Percentiles rank a stretch among this genome's conserved stretches.
These are phyloP conservation scores for Tenodera sinensis DNA, from an alignment of 2,888 invertebrate genomes.

Conservation along the genomic window DNA sequence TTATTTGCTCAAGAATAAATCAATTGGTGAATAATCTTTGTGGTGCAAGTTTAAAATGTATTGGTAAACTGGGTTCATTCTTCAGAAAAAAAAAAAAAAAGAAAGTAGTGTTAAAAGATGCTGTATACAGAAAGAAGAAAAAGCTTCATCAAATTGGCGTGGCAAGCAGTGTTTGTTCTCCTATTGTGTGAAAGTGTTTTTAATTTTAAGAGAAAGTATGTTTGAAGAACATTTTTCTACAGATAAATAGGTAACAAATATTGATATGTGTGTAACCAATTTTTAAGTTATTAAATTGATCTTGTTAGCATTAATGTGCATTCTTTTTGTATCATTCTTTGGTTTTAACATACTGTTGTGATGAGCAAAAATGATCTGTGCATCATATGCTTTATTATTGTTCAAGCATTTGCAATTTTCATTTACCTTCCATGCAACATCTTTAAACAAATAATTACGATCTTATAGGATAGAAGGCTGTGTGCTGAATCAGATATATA, in stretches of 20 bases:
- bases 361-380: too few species aligned
- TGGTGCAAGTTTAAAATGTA: background rate
- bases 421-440: too few species aligned
- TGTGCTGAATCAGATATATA: too few species aligned
- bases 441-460: too few species aligned
- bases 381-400: too few species aligned
- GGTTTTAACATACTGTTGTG: too few species aligned
- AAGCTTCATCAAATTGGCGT: background rate
- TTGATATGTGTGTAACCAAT: background rate
- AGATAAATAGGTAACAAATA: background rate
- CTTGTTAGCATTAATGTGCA: background rate
- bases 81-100: background rate
- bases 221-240: background rate
- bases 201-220: background rate
- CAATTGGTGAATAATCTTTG: background rate
- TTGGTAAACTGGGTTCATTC: background rate
- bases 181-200: background rate
- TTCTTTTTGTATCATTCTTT: too few species aligned
- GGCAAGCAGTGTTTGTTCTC: background rate
- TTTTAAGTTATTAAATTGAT: background rate
- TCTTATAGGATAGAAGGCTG: too few species aligned
- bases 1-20: background rate
- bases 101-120: background rate
- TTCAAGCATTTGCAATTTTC: too few species aligned
- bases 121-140: background rate